Percentiles rank a stretch among this genome's conserved stretches.
Conservation (phyloP, 1,140 invertebrate genomes). For the Diplogasteroides magnus region DNA sequence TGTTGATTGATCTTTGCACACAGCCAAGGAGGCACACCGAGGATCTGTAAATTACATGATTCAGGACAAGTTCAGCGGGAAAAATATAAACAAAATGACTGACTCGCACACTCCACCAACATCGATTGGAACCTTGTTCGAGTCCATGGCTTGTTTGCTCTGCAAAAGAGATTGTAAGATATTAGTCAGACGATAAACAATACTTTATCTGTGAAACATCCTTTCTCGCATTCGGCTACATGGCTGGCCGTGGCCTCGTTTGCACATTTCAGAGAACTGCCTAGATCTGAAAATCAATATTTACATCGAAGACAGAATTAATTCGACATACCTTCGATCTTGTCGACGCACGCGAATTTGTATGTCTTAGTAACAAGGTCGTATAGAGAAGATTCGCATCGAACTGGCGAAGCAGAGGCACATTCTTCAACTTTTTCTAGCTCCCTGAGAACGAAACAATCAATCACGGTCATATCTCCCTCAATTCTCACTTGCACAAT, state of each 20-base stretch:
- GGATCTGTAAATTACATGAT: not conserved
- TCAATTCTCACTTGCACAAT: too few relatives aligned
- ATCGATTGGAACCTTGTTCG: not conserved
- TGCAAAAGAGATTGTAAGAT: too few relatives aligned
- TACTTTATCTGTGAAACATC: too few relatives aligned
- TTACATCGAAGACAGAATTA: too few relatives aligned
- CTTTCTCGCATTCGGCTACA: not conserved
- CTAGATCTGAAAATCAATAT: not conserved
- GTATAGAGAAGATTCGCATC: not conserved
- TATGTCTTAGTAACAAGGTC: not conserved
- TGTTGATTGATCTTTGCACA: not conserved
- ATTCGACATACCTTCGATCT: not conserved
- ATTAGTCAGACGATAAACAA: too few relatives aligned
- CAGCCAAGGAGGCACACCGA: not conserved
- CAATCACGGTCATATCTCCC: not conserved
- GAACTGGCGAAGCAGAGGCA: too few relatives aligned
- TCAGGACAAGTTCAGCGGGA: too few relatives aligned
- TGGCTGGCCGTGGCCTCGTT: not conserved
- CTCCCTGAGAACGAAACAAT: not conserved
- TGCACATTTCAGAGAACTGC: not conserved
- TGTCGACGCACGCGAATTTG: not conserved
- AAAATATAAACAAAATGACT: too few relatives aligned
- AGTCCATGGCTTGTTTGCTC: not conserved
- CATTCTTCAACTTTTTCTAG: not conserved
- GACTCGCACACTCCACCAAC: not conserved